Conservation (phyloP, 35 echinoderm and acorn worm species). For the Chiridota heheva region DNA sequence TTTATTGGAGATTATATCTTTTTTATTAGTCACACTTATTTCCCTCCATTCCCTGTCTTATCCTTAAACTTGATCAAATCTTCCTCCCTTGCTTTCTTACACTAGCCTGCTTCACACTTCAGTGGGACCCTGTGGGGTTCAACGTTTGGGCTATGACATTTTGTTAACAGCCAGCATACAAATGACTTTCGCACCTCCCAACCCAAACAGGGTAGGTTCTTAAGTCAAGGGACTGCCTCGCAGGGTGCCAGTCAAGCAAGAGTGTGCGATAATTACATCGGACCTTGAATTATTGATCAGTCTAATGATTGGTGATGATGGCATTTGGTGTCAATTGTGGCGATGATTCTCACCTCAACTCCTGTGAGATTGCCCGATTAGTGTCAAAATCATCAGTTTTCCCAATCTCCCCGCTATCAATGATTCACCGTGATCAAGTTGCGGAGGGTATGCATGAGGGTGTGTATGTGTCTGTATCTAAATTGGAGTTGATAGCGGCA, state of each 20-base stretch:
- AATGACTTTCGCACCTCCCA: conserved; percentile 56
- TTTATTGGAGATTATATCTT: too few species aligned
- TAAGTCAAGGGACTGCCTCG: conserved; percentile 29
- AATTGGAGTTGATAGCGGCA: too few species aligned
- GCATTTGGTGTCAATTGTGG: conserved; percentile 40
- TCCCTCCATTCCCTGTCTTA: too few species aligned
- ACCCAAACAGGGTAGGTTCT: conserved; percentile 28
- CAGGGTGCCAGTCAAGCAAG: conserved; percentile 25
- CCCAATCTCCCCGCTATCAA: conserved; percentile 46
- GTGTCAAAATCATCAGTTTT: conserved; percentile 50
- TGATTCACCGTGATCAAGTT: conserved; percentile 38
- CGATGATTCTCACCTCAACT: conserved; percentile 33
- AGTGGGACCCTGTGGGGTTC: conserved; percentile 47
- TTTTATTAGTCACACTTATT: too few species aligned
- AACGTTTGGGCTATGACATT: conserved; percentile 52
- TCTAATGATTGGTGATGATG: conserved; percentile 36
- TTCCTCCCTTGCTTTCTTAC: too few species aligned
- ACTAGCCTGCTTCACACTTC: conserved; percentile 49
- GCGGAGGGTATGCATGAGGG: too few species aligned
- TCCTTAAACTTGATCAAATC: too few species aligned
- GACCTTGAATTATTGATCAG: conserved; percentile 52
- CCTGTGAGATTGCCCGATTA: conserved; percentile 30
- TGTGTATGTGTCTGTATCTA: too few species aligned
- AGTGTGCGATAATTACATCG: conserved; percentile 54
- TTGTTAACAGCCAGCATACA: conserved; percentile 63